Conservation (phyloP, 2,888 invertebrate species). For the Ischnus inquisitorius region DNA sequence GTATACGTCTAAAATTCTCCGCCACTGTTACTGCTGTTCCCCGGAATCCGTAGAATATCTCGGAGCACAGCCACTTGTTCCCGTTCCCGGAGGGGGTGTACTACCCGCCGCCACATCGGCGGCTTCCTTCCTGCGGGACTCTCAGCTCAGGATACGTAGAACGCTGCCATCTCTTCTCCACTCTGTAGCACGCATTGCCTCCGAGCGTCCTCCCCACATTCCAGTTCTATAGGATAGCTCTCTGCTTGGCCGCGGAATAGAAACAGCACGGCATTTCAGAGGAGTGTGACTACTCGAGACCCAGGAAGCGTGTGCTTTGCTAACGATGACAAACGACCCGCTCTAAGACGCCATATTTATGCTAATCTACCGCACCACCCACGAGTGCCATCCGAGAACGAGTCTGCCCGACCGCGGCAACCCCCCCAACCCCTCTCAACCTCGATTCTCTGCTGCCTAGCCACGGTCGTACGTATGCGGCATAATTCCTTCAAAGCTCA, state of each 20-base stretch:
- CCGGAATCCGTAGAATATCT: conserved; percentile 52
- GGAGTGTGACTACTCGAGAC: conserved; percentile 83
- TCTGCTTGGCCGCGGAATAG: conserved; percentile 76
- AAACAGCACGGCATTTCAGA: conserved; percentile 80
- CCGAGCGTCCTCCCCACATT: conserved; percentile 25
- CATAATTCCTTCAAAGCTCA: conserved; percentile 47
- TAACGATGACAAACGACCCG: conserved; percentile 85
- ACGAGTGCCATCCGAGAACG: conserved; percentile 48
- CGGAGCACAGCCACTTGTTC: conserved; percentile 63
- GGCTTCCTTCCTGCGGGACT: conserved; percentile 82
- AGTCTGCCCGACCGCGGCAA: conserved; percentile 46
- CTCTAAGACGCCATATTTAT: conserved; percentile 85
- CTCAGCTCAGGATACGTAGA: conserved; percentile 49
- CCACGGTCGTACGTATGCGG: conserved; percentile 34
- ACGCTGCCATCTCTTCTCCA: conserved; percentile 39
- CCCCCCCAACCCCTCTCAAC: neutral
- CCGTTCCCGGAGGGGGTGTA: conserved; percentile 47
- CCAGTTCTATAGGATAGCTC: conserved; percentile 37
- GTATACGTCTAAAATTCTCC: conserved; percentile 27
- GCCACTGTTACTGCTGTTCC: conserved; percentile 7
- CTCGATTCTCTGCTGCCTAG: conserved; percentile 40
- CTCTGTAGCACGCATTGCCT: conserved; percentile 45
- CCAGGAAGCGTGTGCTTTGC: conserved; percentile 86
- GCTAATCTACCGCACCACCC: conserved; percentile 81
- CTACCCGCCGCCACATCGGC: conserved; percentile 79